Conservation (phyloP, 2,888 invertebrate genomes). For the Melinaea menophilus region DNA sequence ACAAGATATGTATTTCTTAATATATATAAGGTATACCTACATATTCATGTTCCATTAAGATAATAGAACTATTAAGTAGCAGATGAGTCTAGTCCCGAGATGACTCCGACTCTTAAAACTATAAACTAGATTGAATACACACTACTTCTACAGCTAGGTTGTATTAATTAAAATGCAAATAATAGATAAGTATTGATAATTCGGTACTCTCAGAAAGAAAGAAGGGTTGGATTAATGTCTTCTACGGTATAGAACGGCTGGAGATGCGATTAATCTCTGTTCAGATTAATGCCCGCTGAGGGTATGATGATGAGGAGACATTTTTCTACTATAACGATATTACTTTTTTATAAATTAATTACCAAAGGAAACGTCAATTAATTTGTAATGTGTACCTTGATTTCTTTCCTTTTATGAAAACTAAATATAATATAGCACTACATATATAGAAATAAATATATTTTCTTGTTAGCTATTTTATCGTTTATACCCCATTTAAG, state of each 20-base stretch:
- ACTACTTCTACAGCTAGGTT: background rate
- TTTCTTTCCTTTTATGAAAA: background rate
- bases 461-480: background rate
- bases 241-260: constrained; percentile 17
- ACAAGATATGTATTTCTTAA: background rate
- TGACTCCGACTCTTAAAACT: background rate
- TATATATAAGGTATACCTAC: background rate
- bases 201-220: constrained; percentile 6
- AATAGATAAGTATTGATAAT: background rate
- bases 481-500: constrained; percentile 9
- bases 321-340: background rate
- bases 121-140: constrained; percentile 1
- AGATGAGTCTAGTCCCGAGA: background rate
- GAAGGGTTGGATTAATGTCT: constrained; percentile 24
- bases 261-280: constrained; percentile 21
- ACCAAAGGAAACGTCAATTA: background rate
- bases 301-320: constrained; percentile 6
- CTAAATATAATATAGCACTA: background rate
- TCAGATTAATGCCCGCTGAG: constrained; percentile 23
- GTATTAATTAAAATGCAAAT: background rate
- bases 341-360: background rate
- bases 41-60: background rate
- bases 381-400: background rate
- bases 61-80: background rate
- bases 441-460: background rate